Percentiles rank a stretch among this genome's conserved stretches.
phyloP scores from a whole-genome alignment of 1,140 invertebrate species.

The Temnothorax nylanderi region DNA sequence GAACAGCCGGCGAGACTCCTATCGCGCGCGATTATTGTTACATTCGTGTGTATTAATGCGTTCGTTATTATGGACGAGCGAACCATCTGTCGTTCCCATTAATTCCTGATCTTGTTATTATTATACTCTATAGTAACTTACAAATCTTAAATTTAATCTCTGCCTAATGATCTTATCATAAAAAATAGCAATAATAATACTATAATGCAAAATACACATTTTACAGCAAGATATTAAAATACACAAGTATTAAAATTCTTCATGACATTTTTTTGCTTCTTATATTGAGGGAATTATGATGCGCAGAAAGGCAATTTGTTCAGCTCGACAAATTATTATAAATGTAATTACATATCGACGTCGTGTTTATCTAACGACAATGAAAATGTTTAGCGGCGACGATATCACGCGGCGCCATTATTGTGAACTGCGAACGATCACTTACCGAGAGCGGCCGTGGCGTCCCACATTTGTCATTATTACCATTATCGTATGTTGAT shows the following conservation, averaged over 20 bases:
- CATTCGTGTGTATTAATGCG: conserved; percentile 50
- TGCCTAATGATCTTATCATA: not conserved
- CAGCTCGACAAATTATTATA: not conserved
- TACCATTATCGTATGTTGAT: conserved; percentile 42
- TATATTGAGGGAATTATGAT: not conserved
- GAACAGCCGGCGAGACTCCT: conserved; percentile 52
- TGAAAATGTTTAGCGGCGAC: conserved; percentile 46
- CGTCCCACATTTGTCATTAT: conserved; percentile 53
- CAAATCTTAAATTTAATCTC: not conserved
- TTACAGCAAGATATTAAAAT: not conserved
- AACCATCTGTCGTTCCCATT: conserved; percentile 28
- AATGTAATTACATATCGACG: not conserved
- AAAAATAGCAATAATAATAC: not conserved
- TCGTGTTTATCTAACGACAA: conserved; percentile 14
- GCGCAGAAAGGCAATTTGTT: not conserved
- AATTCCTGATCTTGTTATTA: conserved; percentile 23
- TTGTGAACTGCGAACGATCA: conserved; percentile 14
- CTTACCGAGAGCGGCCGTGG: conserved; percentile 22
- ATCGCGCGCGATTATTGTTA: conserved; percentile 55
- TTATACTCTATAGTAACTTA: not conserved
- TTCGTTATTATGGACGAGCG: conserved; percentile 40
- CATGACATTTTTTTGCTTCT: not conserved
- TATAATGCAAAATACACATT: not conserved
- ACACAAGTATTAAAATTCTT: not conserved
- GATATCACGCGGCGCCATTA: conserved; percentile 2